phyloP scores from a whole-genome alignment of 2,797 vertebrate genomes.

The Pteropus rufus region DNA sequence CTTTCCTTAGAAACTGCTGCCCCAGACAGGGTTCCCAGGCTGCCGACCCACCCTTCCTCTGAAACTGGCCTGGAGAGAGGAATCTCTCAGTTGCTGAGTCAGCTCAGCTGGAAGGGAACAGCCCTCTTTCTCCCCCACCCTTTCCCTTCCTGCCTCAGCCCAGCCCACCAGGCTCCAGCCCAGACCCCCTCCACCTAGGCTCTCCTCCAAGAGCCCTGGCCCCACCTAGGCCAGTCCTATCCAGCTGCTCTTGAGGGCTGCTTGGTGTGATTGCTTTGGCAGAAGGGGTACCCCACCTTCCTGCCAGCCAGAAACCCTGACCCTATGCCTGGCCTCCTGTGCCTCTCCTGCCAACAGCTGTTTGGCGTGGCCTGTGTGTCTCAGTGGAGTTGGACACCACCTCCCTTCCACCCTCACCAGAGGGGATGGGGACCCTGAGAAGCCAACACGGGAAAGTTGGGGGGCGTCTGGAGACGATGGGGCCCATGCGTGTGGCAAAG shows the following conservation, averaged over 20 bases:
- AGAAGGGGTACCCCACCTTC: slow-evolving; percentile 66
- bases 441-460: neutral
- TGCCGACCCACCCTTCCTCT: slow-evolving; percentile 53
- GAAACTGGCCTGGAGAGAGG: slow-evolving; percentile 52
- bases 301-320: slow-evolving; percentile 67
- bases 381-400: neutral
- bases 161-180: slow-evolving; percentile 53
- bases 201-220: slow-evolving; percentile 3
- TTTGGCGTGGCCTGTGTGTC: slow-evolving; percentile 40
- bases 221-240: slow-evolving; percentile 1
- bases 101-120: slow-evolving; percentile 70
- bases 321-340: slow-evolving; percentile 44
- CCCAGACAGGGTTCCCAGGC: slow-evolving; percentile 65
- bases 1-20: slow-evolving; percentile 56
- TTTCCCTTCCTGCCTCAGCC: slow-evolving; percentile 63
- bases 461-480: neutral
- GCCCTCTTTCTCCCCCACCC: neutral
- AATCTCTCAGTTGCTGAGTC: slow-evolving; percentile 71
- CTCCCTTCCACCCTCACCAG: neutral
- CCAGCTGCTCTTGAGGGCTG: slow-evolving; percentile 65
- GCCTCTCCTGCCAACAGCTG: slow-evolving; percentile 54
- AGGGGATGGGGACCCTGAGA: neutral
- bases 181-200: slow-evolving; percentile 29
- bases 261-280: slow-evolving; percentile 70
- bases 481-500: slow-evolving; percentile 14